Evolutionary conservation across 2,113 vertebrate genomes (phyloP).

Genomic region (Oncorhynchus clarkii): DNA sequence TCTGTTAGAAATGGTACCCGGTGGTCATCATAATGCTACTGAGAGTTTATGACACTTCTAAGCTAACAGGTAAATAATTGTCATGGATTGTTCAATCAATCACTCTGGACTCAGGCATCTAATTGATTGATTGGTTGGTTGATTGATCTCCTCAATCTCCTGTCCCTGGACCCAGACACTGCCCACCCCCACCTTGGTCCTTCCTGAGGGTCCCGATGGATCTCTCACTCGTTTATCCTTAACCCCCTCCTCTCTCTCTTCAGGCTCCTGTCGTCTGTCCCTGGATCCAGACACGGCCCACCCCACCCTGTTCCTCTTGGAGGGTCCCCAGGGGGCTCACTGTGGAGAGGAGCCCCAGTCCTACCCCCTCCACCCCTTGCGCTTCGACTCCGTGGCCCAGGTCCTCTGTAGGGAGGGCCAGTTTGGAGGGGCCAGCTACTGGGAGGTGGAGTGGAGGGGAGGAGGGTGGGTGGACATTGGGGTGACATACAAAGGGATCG

Average conservation of each 20-base stretch:
- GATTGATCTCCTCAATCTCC: too few species aligned
- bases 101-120: too few species aligned
- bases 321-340: constrained; percentile 55
- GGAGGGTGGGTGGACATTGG: constrained; percentile 69
- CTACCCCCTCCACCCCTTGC: constrained; percentile 55
- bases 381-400: constrained; percentile 69
- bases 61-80: too few species aligned
- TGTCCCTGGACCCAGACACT: too few species aligned
- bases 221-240: too few species aligned
- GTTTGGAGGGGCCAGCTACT: constrained; percentile 62
- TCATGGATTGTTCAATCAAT: background rate
- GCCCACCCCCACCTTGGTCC: too few species aligned
- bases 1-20: too few species aligned
- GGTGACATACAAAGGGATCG: constrained; percentile 61
- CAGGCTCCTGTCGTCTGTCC: constrained; percentile 56
- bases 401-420: constrained; percentile 67
- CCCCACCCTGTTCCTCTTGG: constrained; percentile 61
- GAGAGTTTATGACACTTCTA: too few species aligned
- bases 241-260: background rate
- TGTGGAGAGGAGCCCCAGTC: constrained; percentile 65
- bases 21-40: too few species aligned
- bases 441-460: constrained; percentile 72
- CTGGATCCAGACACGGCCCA: constrained; percentile 66
- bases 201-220: too few species aligned
- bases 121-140: too few species aligned